Evolutionary conservation across 23 tunicate species (phyloP).

Genomic region (Trididemnum clinides): DNA sequence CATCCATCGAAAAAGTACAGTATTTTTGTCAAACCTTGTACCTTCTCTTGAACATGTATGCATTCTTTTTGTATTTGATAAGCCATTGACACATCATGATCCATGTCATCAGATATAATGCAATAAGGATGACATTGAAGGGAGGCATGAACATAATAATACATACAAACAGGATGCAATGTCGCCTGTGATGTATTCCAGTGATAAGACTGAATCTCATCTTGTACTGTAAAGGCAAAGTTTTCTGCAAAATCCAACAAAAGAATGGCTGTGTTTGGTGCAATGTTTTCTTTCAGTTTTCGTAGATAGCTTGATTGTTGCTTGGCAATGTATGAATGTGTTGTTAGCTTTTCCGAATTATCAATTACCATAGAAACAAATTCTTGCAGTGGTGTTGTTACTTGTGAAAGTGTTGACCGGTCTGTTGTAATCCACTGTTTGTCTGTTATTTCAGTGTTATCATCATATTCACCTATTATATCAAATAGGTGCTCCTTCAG

Average conservation of each 20-base stretch:
- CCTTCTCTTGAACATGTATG: constrained; percentile 15
- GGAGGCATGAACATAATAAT: constrained; percentile 8
- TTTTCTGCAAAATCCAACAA: constrained; percentile 45
- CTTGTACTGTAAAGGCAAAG: constrained; percentile 26
- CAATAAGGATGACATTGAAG: constrained; percentile 12
- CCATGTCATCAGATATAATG: constrained; percentile 33
- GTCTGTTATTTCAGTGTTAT: constrained; percentile 29
- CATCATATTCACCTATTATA: constrained; percentile 18
- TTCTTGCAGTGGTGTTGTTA: constrained; percentile 22
- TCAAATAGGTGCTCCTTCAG: constrained; percentile 2
- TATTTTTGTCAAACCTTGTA: constrained; percentile 6
- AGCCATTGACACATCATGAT: constrained; percentile 42
- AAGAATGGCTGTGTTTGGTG: constrained; percentile 9
- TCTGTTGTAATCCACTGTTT: constrained; percentile 50
- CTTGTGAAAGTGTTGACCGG: constrained; percentile 18
- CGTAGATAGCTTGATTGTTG: constrained; percentile 38
- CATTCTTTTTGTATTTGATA: constrained; percentile 35
- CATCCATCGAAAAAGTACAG: constrained; percentile 48
- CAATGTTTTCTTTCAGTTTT: constrained; percentile 20
- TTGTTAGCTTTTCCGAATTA: constrained; percentile 12
- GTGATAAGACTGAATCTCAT: constrained; percentile 46
- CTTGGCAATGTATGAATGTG: constrained; percentile 47
- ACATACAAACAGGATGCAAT: constrained; percentile 50
- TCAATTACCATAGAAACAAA: constrained; percentile 17
- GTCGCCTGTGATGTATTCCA: constrained; percentile 34